These are phyloP conservation scores for Coracias cyanogaster DNA, from an alignment of 2,797 vertebrate species.

Conservation along the genomic window DNA sequence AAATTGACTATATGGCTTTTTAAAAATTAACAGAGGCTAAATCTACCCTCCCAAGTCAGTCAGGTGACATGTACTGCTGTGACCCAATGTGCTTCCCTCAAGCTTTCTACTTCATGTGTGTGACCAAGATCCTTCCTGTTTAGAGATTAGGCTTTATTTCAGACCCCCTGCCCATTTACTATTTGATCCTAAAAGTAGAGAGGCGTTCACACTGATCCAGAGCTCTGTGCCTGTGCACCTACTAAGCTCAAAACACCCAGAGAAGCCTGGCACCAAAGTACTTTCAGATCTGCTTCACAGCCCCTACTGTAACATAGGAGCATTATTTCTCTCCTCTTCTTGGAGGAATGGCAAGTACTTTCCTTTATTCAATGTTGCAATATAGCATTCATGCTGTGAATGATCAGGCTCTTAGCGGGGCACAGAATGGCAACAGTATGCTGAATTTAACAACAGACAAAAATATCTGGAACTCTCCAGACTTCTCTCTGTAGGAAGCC, in stretches of 20 bases:
- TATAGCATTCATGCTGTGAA: constrained; percentile 15
- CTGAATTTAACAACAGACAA: constrained; percentile 58
- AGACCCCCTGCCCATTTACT: not conserved
- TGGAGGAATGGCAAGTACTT: not conserved
- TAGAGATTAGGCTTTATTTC: not conserved
- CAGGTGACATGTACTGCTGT: not conserved
- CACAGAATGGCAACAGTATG: not conserved
- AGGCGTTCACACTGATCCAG: not conserved
- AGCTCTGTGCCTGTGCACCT: not conserved
- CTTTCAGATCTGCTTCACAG: constrained; percentile 26
- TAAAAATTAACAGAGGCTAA: not conserved
- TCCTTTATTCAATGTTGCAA: constrained; percentile 8
- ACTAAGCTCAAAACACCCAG: not conserved
- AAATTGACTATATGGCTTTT: not conserved
- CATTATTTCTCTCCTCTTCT: not conserved
- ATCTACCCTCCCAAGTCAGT: not conserved
- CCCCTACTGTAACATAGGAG: not conserved
- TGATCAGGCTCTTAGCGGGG: not conserved
- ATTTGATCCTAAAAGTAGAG: not conserved
- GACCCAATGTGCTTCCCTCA: not conserved
- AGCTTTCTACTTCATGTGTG: not conserved
- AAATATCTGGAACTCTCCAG: constrained; percentile 56
- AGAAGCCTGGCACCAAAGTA: not conserved
- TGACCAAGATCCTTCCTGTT: not conserved
- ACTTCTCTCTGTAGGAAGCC: constrained; percentile 34